Evolutionary conservation across 2,888 invertebrate genomes (phyloP).

Genomic region (Nemotelus pantherinus): DNA sequence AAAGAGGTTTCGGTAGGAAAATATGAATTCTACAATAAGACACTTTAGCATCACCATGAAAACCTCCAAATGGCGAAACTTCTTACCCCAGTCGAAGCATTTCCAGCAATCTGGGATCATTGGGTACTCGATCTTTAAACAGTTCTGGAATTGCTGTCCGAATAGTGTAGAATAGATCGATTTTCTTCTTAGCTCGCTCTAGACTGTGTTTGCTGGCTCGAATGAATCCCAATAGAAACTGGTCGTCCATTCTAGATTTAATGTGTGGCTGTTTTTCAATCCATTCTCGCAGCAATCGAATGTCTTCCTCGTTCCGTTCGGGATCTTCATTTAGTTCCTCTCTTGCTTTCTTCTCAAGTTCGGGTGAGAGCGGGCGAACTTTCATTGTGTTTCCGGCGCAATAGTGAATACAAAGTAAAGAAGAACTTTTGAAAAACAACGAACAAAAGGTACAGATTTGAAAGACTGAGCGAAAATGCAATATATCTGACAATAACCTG

Average conservation of each 20-base stretch:
- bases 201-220: constrained; percentile 66
- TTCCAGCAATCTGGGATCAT: constrained; percentile 47
- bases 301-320: constrained; percentile 58
- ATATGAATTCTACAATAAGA: constrained; percentile 51
- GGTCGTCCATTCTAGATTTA: constrained; percentile 62
- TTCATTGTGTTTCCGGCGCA: constrained; percentile 44
- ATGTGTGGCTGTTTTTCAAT: constrained; percentile 64
- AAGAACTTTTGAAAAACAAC: neutral
- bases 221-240: constrained; percentile 65
- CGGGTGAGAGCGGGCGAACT: constrained; percentile 50
- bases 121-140: constrained; percentile 57
- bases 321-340: constrained; percentile 64
- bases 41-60: no score
- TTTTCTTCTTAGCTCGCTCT: constrained; percentile 65
- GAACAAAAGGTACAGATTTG: no score
- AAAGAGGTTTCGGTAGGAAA: constrained; percentile 54
- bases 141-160: constrained; percentile 68
- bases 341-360: constrained; percentile 57
- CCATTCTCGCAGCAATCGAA: constrained; percentile 64
- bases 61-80: neutral
- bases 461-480: no score
- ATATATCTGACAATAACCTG: no score
- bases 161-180: constrained; percentile 67
- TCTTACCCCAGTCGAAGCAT: constrained; percentile 53
- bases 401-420: neutral